Conservation (phyloP, 2,888 invertebrate genomes). For the Matsumyia berberina region DNA sequence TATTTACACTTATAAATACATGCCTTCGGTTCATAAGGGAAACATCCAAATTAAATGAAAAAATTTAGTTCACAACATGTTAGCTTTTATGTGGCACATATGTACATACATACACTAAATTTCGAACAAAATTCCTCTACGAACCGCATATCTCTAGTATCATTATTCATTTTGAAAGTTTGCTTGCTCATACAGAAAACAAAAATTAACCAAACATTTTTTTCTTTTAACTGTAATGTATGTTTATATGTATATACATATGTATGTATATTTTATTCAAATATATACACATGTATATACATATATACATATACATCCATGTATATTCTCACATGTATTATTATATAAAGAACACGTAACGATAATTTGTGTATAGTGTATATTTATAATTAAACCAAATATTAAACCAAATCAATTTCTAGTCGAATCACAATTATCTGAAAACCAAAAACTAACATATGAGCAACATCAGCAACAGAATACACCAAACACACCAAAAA, state of each 20-base stretch:
- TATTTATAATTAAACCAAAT: slow-evolving; percentile 33
- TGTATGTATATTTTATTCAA: slow-evolving; percentile 50
- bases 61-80: no score
- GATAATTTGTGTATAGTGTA: slow-evolving; percentile 70
- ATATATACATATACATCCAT: slow-evolving; percentile 43
- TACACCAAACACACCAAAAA: neutral
- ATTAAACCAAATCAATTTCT: slow-evolving; percentile 17
- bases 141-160: neutral
- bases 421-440: slow-evolving; percentile 29
- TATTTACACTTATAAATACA: no score
- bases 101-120: no score
- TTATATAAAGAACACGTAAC: slow-evolving; percentile 33
- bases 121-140: no score
- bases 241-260: neutral
- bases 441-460: slow-evolving; percentile 4
- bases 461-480: slow-evolving; percentile 2
- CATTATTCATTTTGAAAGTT: neutral
- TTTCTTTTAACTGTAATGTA: no score
- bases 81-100: no score
- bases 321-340: no score
- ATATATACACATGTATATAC: slow-evolving; percentile 32
- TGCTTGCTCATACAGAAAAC: neutral
- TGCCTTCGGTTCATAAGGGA: no score
- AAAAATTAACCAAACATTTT: no score
- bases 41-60: no score